Evolutionary conservation across 2,113 vertebrate species (phyloP).

Genomic region (Miniopterus natalensis): DNA sequence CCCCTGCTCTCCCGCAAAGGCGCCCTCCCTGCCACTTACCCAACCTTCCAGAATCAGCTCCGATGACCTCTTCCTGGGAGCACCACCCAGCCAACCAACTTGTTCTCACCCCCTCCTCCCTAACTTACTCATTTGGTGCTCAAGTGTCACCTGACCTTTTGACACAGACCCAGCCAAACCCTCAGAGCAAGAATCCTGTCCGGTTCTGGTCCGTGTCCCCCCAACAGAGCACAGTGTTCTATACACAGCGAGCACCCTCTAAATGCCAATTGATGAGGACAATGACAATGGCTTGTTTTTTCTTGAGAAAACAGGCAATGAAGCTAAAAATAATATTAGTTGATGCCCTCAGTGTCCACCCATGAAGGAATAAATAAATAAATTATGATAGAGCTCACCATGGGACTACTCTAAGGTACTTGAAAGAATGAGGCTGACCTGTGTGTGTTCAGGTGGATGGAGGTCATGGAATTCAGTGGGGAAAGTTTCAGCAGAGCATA

Average conservation of each 20-base stretch:
- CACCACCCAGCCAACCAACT: not conserved
- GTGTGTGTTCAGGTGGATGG: not conserved
- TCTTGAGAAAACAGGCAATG: not conserved
- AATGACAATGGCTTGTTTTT: not conserved
- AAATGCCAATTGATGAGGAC: not conserved
- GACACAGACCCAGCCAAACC: not conserved
- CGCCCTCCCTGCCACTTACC: not conserved
- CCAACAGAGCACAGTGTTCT: not conserved
- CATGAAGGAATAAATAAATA: not conserved
- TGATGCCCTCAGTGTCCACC: not conserved
- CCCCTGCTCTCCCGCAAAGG: not conserved
- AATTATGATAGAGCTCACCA: not conserved
- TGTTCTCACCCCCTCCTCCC: not conserved
- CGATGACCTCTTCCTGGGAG: fast-evolving
- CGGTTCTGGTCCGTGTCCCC: fast-evolving
- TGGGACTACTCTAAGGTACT: not conserved
- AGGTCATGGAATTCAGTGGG: not conserved
- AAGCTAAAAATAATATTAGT: not conserved
- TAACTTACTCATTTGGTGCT: not conserved
- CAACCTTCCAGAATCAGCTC: not conserved
- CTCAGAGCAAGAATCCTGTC: not conserved
- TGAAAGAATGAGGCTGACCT: not conserved
- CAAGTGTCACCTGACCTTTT: not conserved
- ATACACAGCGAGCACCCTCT: fast-evolving
- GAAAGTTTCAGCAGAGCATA: not conserved